These are phyloP conservation scores for Manduca sexta DNA, from an alignment of 1,140 invertebrate species.

Conservation along the genomic window DNA sequence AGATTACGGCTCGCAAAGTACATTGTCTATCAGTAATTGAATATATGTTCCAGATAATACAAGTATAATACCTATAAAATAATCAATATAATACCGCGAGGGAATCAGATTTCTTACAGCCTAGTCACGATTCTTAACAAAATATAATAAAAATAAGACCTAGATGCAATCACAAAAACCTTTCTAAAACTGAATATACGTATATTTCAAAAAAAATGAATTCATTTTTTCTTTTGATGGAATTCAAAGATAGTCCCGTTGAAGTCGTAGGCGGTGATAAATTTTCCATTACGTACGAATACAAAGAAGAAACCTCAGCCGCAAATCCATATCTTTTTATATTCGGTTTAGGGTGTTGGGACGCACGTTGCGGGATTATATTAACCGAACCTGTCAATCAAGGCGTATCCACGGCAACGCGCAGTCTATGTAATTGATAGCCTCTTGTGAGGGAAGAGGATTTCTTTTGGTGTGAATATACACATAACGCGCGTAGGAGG, in stretches of 20 bases:
- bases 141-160: no score
- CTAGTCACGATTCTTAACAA: no score
- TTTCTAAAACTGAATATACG: no score
- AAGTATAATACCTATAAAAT: no score
- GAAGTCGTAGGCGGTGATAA: constrained; percentile 9
- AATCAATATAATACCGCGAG: no score
- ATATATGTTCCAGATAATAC: neutral
- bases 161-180: no score
- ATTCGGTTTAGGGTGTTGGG: constrained; percentile 14
- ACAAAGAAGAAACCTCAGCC: constrained; percentile 24
- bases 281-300: constrained; percentile 24
- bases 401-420: constrained; percentile 32
- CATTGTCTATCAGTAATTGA: neutral
- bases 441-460: constrained; percentile 18
- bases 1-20: neutral
- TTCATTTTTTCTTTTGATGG: neutral
- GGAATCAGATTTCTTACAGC: no score
- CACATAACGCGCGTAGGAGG: constrained; percentile 2
- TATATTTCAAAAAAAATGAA: no score
- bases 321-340: constrained; percentile 29
- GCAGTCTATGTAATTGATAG: constrained; percentile 37
- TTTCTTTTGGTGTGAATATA: constrained; percentile 8
- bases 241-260: neutral
- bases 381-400: constrained; percentile 44
- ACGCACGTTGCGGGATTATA: constrained; percentile 24